phyloP scores from a whole-genome alignment of 2,888 invertebrate genomes.

The Harpagoxenus sublaevis region DNA sequence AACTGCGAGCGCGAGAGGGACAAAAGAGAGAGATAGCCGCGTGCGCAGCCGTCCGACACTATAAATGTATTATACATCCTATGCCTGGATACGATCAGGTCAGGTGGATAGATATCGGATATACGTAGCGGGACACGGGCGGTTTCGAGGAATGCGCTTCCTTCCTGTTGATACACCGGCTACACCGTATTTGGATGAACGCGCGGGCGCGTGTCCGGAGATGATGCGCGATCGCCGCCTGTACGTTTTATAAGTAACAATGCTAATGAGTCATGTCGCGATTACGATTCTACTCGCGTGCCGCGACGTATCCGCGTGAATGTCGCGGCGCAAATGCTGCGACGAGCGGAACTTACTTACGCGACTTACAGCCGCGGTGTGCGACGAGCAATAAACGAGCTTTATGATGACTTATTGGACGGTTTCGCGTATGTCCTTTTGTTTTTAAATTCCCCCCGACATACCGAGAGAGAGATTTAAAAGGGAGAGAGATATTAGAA shows the following conservation, averaged over 20 bases:
- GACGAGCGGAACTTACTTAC: neutral
- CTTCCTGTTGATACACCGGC: slow-evolving; percentile 77
- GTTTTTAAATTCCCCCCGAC: neutral
- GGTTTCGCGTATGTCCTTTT: neutral
- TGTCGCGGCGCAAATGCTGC: too few relatives aligned
- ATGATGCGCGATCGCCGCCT: neutral
- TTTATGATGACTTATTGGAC: neutral
- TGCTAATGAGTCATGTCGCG: slow-evolving; percentile 48
- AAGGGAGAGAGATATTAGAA: neutral
- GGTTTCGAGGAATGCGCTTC: slow-evolving; percentile 80
- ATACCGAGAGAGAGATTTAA: too few relatives aligned
- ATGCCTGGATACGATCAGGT: slow-evolving; percentile 53
- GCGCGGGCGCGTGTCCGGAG: slow-evolving; percentile 58
- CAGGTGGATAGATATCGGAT: slow-evolving; percentile 27
- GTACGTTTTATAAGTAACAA: slow-evolving; percentile 41
- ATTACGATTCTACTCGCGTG: slow-evolving; percentile 44
- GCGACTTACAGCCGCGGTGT: neutral
- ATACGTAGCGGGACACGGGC: slow-evolving; percentile 66
- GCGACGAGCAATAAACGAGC: neutral
- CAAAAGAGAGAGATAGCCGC: neutral
- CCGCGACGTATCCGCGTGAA: slow-evolving; percentile 1
- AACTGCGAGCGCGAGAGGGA: too few relatives aligned
- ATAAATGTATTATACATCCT: neutral
- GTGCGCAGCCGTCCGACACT: neutral
- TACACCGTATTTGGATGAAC: slow-evolving; percentile 78